Evolutionary conservation across 2,888 invertebrate genomes (phyloP).

Genomic region (Sinopyrophorus schimmeli): DNA sequence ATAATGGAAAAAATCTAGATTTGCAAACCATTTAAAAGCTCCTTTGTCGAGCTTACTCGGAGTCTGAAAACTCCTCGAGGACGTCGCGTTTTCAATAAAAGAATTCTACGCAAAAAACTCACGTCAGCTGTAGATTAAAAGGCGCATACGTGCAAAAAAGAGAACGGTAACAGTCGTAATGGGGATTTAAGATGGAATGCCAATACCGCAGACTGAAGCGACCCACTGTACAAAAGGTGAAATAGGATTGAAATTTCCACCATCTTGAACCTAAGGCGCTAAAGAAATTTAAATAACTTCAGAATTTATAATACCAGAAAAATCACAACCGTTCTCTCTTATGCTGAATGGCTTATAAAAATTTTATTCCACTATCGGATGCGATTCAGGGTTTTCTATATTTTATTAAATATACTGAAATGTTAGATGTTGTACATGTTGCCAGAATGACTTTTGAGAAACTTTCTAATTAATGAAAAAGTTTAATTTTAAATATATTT

Average conservation of each 20-base stretch:
- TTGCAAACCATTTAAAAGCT: constrained; percentile 33
- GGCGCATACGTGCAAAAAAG: constrained; percentile 29
- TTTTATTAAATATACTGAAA: too few species aligned
- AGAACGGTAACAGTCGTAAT: constrained; percentile 27
- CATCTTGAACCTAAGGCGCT: constrained; percentile 14
- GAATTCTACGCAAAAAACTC: constrained; percentile 29
- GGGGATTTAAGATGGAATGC: constrained; percentile 35
- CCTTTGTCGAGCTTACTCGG: constrained; percentile 32
- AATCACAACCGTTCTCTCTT: too few species aligned
- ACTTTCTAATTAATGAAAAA: too few species aligned
- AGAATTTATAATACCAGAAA: background rate
- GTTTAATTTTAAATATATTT: too few species aligned
- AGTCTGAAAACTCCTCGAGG: constrained; percentile 27
- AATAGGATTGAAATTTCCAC: constrained; percentile 24
- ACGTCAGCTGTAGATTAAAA: constrained; percentile 33
- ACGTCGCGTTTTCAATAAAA: constrained; percentile 35
- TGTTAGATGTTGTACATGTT: too few species aligned
- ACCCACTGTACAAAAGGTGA: constrained; percentile 14
- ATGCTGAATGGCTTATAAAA: too few species aligned
- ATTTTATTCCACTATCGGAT: too few species aligned
- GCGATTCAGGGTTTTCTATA: too few species aligned
- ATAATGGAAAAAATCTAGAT: constrained; percentile 31
- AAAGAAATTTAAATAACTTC: constrained; percentile 9
- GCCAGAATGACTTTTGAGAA: too few species aligned
- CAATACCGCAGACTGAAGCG: constrained; percentile 32